Evolutionary conservation across 2,797 vertebrate species (phyloP).

Genomic region (Hydrolagus colliei): DNA sequence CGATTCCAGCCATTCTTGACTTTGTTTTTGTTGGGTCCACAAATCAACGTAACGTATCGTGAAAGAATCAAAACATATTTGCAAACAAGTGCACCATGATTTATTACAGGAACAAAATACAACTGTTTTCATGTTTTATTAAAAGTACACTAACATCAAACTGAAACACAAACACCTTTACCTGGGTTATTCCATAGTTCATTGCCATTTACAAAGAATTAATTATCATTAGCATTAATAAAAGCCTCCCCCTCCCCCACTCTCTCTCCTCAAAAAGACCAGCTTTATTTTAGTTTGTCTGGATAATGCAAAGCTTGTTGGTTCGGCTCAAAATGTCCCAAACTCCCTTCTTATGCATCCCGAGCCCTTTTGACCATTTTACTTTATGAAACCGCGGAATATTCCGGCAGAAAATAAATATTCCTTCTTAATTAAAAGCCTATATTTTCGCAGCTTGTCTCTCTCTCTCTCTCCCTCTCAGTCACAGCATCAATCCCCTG

Average conservation of each 20-base stretch:
- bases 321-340: neutral
- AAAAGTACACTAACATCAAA: constrained; percentile 27
- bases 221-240: neutral
- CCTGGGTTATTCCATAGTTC: neutral
- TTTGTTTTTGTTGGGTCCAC: neutral
- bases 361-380: neutral
- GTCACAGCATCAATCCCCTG: neutral
- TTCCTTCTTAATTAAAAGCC: neutral
- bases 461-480: neutral
- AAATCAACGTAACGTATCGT: neutral
- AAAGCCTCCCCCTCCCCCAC: neutral
- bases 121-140: constrained; percentile 22
- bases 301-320: neutral
- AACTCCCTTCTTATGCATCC: neutral
- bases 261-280: neutral
- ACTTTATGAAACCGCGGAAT: neutral
- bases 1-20: neutral
- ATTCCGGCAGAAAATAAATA: neutral
- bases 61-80: constrained; percentile 28
- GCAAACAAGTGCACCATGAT: neutral
- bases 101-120: constrained; percentile 21
- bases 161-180: neutral
- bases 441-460: neutral
- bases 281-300: neutral
- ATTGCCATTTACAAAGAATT: neutral